Base-by-base conservation (phyloP, 2,888 invertebrate species). In the Parapristionchus giblindavisi region DNA sequence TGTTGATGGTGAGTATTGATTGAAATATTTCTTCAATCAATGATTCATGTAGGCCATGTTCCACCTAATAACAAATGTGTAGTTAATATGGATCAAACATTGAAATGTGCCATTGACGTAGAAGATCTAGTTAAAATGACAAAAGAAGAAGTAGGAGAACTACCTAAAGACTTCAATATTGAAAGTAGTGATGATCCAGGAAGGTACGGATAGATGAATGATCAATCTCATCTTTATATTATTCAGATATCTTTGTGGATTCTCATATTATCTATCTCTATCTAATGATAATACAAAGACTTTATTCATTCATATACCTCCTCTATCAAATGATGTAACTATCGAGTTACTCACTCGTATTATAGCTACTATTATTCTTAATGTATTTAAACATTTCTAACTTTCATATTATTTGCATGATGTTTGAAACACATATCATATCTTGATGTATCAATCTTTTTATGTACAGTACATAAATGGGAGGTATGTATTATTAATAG, bases 221-320 rank as follows among this genome's bases (percentile, higher is more conserved):
- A 11, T 48, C 11, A 14, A 21, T 48, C 21, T 48, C 21, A 48
- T 11, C 48, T 21, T 48, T 48, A 48, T 14, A 56, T 56, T 36
- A 65, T 78, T 36, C 72, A 81, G 81, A 76, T 83, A 81, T 58
- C 77, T 83, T 8, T 83, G 83, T 51, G 80, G 81, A 8, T 83
- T 79, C 76, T 83, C 83, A 21, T 83, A 81, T 58, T 83, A 78
- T 52, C 71, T 81, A 14, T 81, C 81, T 27, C 75, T 81, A 2
- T 72, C 77, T 51, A 68, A 79, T 14, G 78, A 79, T 29, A 63
- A 75, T 51, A 65, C 75, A 0, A 79, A 79, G 40, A 70, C 80
- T 0, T 77, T 82, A 17, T 82, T 82, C 77, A 75, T 82, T n/a
- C 82, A 82, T 58, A 79, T 82, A 6, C 82, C 82, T 21, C 61